These are phyloP conservation scores for Enoplosus armatus DNA, from an alignment of 2,797 vertebrate species.

Conservation along the genomic window DNA sequence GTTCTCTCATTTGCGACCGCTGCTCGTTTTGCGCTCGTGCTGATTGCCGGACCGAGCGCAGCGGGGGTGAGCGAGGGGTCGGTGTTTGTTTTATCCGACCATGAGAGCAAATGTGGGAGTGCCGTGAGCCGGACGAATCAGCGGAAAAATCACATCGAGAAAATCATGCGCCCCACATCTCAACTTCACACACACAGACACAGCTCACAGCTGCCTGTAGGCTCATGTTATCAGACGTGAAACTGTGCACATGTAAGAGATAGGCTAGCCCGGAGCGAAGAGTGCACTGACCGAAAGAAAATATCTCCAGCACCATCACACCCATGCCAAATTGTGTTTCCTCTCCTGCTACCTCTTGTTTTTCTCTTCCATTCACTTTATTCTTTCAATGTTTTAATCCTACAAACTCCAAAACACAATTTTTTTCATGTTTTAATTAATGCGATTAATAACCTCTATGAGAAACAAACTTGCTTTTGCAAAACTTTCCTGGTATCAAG, in stretches of 20 bases:
- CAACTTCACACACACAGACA: conserved; percentile 17
- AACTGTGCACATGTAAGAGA: conserved; percentile 38
- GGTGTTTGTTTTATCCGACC: conserved; percentile 36
- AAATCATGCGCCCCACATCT: conserved; percentile 21
- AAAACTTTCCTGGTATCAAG: not conserved
- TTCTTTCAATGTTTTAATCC: not conserved
- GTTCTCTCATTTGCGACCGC: conserved; percentile 36
- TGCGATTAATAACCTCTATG: not conserved
- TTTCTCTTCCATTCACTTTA: not conserved
- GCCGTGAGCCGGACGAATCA: conserved; percentile 28
- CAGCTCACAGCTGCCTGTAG: conserved; percentile 17
- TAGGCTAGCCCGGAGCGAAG: conserved; percentile 15
- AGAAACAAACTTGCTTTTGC: not conserved
- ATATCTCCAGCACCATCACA: conserved; percentile 16
- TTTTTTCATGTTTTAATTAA: not conserved
- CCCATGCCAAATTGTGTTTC: conserved; percentile 25
- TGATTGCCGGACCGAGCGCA: conserved; percentile 32
- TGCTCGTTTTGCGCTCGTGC: not conserved
- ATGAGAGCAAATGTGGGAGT: conserved; percentile 2
- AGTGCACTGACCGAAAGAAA: conserved; percentile 43
- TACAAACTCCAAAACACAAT: not conserved
- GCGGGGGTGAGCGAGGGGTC: not conserved
- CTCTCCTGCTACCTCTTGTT: not conserved
- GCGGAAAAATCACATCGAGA: conserved; percentile 21
- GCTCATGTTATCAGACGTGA: conserved; percentile 29